A percentile compares a stretch with the other conserved stretches of the same genome.
Evolutionary conservation across 2,888 invertebrate genomes (phyloP).

Genomic region (Ophraella communa): DNA sequence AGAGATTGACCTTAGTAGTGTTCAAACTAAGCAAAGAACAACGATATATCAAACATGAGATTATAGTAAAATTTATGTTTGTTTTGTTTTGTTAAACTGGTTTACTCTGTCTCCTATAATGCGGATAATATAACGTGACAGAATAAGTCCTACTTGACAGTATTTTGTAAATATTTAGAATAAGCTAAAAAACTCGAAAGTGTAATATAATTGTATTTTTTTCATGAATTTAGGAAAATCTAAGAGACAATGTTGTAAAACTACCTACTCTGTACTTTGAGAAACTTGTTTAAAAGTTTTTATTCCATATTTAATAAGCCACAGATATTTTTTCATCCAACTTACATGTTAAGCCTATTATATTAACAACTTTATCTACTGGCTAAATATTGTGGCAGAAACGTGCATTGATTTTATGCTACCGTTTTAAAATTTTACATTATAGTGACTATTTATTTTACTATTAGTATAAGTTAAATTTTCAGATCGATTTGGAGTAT

Average conservation of each 20-base stretch:
- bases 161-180: slow-evolving; percentile 27
- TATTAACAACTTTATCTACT: not conserved
- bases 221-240: not conserved
- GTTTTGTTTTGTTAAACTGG: slow-evolving; percentile 1
- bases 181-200: slow-evolving; percentile 11
- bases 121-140: not conserved
- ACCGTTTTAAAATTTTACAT: too few species aligned
- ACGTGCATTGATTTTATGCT: too few species aligned
- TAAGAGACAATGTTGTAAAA: not conserved
- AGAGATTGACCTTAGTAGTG: not conserved
- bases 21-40: not conserved
- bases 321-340: not conserved
- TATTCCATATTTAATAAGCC: not conserved
- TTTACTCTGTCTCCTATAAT: not conserved
- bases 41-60: slow-evolving; percentile 3
- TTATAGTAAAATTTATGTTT: not conserved
- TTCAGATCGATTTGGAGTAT: too few species aligned
- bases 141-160: slow-evolving; percentile 19
- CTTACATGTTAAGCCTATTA: not conserved
- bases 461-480: too few species aligned
- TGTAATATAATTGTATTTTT: slow-evolving; percentile 9
- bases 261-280: not conserved
- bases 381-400: not conserved
- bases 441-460: too few species aligned
- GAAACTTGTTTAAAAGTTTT: not conserved